Percentiles rank a stretch among this genome's conserved stretches.
Evolutionary conservation across 1,140 invertebrate genomes (phyloP).

Genomic region (Vollenhovia emeryi): DNA sequence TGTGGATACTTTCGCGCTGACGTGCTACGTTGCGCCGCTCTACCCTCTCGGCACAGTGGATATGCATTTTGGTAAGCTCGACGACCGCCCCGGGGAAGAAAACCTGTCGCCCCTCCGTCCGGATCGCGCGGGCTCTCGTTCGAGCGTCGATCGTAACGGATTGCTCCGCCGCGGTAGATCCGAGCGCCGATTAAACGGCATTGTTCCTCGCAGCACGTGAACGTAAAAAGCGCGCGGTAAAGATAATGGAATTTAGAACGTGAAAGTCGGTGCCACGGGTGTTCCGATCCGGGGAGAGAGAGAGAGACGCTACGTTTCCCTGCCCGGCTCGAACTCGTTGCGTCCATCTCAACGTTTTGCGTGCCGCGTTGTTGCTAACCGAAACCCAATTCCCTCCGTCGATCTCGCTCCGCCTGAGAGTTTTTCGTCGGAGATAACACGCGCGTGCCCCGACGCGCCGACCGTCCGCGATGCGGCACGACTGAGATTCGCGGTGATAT

Average conservation of each 20-base stretch:
- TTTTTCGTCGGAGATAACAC: neutral
- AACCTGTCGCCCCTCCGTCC: no score
- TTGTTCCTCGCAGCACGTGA: conserved; percentile 18
- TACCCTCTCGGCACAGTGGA: conserved; percentile 46
- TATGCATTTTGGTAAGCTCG: conserved; percentile 68
- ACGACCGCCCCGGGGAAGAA: no score
- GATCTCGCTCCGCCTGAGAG: neutral
- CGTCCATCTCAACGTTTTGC: neutral
- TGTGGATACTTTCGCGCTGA: conserved; percentile 35
- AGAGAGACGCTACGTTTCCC: neutral
- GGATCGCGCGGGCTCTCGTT: no score
- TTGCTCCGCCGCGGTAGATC: neutral
- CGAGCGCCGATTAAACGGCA: neutral
- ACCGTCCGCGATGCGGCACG: neutral
- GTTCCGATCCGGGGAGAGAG: conserved; percentile 3
- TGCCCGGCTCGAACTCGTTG: neutral
- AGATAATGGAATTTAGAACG: conserved; percentile 41
- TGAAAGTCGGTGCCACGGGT: conserved; percentile 32
- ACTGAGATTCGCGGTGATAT: conserved; percentile 38
- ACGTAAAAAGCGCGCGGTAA: neutral
- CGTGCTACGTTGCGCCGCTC: conserved; percentile 17
- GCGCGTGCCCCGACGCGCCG: no score
- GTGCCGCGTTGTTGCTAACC: neutral
- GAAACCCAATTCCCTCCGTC: conserved; percentile 12
- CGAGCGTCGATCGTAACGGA: neutral